Evolutionary conservation across 2,797 vertebrate species (phyloP), one percentile per base, ranked within the genome.

Genomic region (Distichodus sexfasciatus): DNA sequence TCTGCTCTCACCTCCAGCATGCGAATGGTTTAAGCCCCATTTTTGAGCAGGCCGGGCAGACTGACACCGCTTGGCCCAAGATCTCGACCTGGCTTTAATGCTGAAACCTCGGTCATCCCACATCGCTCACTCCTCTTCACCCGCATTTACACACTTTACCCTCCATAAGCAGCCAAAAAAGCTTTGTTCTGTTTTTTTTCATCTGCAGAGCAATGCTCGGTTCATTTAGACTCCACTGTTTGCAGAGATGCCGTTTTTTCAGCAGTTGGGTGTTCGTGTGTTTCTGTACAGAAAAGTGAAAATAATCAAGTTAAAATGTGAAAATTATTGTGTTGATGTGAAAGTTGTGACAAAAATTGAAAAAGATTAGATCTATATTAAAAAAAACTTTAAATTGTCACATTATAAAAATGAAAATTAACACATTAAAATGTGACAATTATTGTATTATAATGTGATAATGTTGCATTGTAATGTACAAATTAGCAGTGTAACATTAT

Each of bases 41-140:
- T 29, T 83, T 81, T 86, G 86, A 87, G 84, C 82, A 79, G 81
- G 71, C 81, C 80, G 48, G 80, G 73, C 58, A 81, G 86, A 83
- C n/a, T 84, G 84, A 75, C 85, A 89, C n/a, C n/a, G 77, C 84
- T 87, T 87, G 87, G 85, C 79, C 50, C 76, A 67, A 59, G 78
- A 81, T 90, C 87, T 88, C 79, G 81, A 79, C 79, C 66, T 69
- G n/a, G 72, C 84, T 85, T 88, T 85, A 76, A 86, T 73, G 67
- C 68, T 8, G 48, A 66, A 48, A 44, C 82, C 72, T 63, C 57
- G 78, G 82, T 86, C 79, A 78, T 66, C 76, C 66, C 53, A 21
- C 4, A 24, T 31, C 62, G 77, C 51, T 66, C 38, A 66, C 19
- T 41, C 41, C 31, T 50, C 58, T 69, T 58, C 46, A 53, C 10